Base-by-base conservation (phyloP, 1,140 invertebrate species). In the Gerris buenoi region DNA sequence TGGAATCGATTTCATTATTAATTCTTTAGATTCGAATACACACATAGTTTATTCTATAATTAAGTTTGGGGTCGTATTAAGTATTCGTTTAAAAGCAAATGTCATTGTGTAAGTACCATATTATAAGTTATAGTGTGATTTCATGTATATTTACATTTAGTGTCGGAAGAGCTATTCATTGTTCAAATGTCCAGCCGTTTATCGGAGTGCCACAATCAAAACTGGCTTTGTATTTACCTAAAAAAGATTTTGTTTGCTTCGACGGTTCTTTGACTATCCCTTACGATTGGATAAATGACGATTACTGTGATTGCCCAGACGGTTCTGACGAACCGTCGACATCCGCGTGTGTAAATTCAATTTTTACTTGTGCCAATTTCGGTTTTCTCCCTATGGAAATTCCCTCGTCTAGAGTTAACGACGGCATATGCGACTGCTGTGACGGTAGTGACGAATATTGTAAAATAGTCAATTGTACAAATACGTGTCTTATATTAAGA, bases 391-490 rank as follows among this genome's bases (percentile, higher is more conserved):
- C 91, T 0, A 72, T 82, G 63, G 83, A 91, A 71, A 86, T 99
- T 72, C 88, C 90, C 2, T 93, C 94, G 26, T 89, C 88, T 1
- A 81, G 89, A 74, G 93, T 99, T 0, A 96, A 97, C 76, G 97
- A 99, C 80, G 92, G 93, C 2, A 86, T 98, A 68, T 99, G 97
- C 80, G 87, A 99, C 79, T 99, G 97, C 72, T 99, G 97, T 81
- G 97, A 99, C 82, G 92, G 89, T 1, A 88, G 87, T 67, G 97
- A 99, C 80, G 97, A 99, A 76, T 91, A 88, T 72, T 76, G 77
- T 58, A 81, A 46, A 10, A 46, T 83, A 14, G 76, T 73, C 15
- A 79, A 80, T 0, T 97, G 95, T 77, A 63, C 78, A 0, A 90
- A 97, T 74, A 89, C 82, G 67, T 95, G 88, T 75, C 81, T 87